Conservation (phyloP, 1,140 invertebrate genomes). For the Halyomorpha halys region DNA sequence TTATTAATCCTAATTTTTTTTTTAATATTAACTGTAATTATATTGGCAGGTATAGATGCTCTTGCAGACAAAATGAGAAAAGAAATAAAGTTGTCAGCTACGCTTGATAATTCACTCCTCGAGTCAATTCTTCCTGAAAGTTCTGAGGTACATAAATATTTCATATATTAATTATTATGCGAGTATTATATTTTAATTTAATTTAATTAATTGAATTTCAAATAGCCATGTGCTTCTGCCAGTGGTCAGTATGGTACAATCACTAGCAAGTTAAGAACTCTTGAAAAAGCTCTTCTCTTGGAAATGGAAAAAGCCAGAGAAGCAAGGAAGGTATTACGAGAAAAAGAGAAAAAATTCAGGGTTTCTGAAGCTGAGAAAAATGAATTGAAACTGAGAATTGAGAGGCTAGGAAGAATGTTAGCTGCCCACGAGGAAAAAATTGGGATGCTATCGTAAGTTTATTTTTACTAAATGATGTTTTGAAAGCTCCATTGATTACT, state of each 20-base stretch:
- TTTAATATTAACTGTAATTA: too few relatives aligned
- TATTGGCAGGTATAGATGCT: slow-evolving; percentile 38
- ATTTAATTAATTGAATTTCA: too few relatives aligned
- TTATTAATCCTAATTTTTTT: too few relatives aligned
- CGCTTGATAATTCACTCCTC: slow-evolving; percentile 39
- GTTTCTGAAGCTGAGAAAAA: slow-evolving; percentile 14
- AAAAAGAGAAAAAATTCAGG: background rate
- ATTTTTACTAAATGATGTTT: too few relatives aligned
- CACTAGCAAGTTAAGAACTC: background rate
- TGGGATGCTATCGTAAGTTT: slow-evolving; percentile 21
- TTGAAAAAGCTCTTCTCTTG: slow-evolving; percentile 5
- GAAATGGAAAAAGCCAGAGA: slow-evolving; percentile 11
- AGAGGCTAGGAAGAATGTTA: slow-evolving; percentile 20
- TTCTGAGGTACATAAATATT: too few relatives aligned
- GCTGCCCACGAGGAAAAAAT: slow-evolving; percentile 22
- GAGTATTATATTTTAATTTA: too few relatives aligned
- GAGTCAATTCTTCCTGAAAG: slow-evolving; percentile 16
- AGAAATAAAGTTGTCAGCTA: slow-evolving; percentile 47
- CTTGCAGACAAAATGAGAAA: slow-evolving; percentile 45
- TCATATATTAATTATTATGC: too few relatives aligned
- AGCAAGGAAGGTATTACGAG: background rate
- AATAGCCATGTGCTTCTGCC: too few relatives aligned
- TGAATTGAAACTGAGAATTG: slow-evolving; percentile 15
- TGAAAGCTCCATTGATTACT: too few relatives aligned
- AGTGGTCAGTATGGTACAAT: too few relatives aligned